Evolutionary conservation across 2,797 vertebrate species (phyloP), one percentile per base, ranked within the genome.

Genomic region (Xiphophorus birchmanni): DNA sequence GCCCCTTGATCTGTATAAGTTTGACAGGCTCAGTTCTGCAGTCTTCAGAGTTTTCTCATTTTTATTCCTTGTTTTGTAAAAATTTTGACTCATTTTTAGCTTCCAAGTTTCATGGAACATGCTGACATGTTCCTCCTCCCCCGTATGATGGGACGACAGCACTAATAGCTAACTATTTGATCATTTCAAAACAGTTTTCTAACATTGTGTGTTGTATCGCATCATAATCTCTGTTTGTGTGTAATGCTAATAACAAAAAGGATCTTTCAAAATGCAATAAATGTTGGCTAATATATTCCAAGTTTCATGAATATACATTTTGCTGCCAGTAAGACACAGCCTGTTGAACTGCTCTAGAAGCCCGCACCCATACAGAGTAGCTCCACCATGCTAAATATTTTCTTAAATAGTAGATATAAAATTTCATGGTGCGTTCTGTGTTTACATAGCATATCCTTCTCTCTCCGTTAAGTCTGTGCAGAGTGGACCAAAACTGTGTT

Each of bases 271-370:
- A 71, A 44, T 71, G 23, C 67, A 44, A 44, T 42, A 44, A 42
- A 71, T 44, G 40, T 71, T 42, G 67, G 37, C 5, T n/a, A 40
- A 71, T 40, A 26, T 26, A 71, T 71, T 21, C 35, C 35, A 37
- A 40, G 63, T 71, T 71, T 71, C 7, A 71, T 69, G 9, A 69
- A 69, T 26, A 26, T 69, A 42, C 65, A 69, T 71, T 71, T 26
- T 26, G 10, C 26, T 42, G 67, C 21, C 37, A 69, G 37, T 69
- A 69, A 37, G 7, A 67, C 2, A 12, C 18, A 67, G 35, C 65
- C 35, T 71, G 40, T n/a, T 71, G 10, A 40, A 44, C 23, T 44
- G 40, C 23, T n/a, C 35, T 44, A 71, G 42, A 45, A 17, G 2
- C 69, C 5, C 23, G 3, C 23, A 72, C 13, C 65, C 42, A n/a